Conservation (phyloP, 2,888 invertebrate species). For the Drepana falcataria region DNA sequence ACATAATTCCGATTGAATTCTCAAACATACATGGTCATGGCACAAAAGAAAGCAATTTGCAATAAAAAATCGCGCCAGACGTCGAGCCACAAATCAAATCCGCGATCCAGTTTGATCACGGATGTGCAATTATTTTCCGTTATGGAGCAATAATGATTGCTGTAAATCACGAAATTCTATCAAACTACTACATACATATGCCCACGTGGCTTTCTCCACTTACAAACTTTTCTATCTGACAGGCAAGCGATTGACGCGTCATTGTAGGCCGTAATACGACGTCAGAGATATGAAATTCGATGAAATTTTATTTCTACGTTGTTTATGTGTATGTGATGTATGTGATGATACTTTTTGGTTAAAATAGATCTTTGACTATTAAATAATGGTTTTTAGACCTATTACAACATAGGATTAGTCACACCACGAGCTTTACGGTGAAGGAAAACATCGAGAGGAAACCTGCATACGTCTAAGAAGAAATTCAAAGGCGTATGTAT, state of each 20-base stretch:
- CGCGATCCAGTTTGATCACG: not conserved
- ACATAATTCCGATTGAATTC: not conserved
- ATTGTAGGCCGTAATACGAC: not conserved
- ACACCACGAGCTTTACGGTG: too few species aligned
- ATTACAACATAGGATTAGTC: too few species aligned
- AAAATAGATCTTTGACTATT: too few species aligned
- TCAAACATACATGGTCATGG: not conserved
- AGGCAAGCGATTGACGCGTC: not conserved
- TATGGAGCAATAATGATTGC: slow-evolving; percentile 23
- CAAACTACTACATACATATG: slow-evolving; percentile 16
- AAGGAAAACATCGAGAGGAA: too few species aligned
- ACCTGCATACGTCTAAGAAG: too few species aligned
- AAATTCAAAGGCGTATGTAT: too few species aligned
- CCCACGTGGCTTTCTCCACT: slow-evolving; percentile 30
- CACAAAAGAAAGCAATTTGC: not conserved
- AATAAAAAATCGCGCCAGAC: not conserved
- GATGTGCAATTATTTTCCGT: slow-evolving; percentile 17
- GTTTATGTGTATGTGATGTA: too few species aligned
- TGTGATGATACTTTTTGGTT: too few species aligned
- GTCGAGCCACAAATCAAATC: not conserved
- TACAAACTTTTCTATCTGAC: slow-evolving; percentile 3
- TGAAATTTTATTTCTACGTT: too few species aligned
- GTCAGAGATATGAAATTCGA: not conserved
- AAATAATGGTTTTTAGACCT: too few species aligned
- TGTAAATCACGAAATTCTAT: slow-evolving; percentile 30